Base-by-base conservation (phyloP, 2,888 invertebrate genomes). In the Rhamphomyia laevipes region DNA sequence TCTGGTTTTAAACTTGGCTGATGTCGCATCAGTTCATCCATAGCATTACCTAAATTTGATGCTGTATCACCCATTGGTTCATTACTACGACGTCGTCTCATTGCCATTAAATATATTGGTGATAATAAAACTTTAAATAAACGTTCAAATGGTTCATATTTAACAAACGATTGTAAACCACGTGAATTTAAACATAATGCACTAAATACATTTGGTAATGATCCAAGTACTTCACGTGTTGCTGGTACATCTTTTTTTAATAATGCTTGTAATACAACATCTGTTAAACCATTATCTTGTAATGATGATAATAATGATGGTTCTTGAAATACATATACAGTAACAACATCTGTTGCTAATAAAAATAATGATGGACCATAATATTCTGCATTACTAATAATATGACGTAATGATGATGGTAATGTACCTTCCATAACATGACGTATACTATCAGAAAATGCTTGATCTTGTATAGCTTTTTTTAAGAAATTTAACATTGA, bases 21-120 rank as follows among this genome's bases (percentile, higher is more conserved):
- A 65, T 91, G 89, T 43, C 91, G 74, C 82, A 92, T 88, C 11
- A 92, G 64, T 63, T 92, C 90, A 64, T 91, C 90, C 84, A 92
- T 86, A 1, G 90, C 85, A 67, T 84, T 86, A 13, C 90, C 90
- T 33, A 92, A 72, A 70, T 85, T 87, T 41, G 84, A 81, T 2
- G 90, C 89, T 6, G 89, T 89, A 61, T 87, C 86, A 4, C 82
- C 83, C 57, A 82, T 68, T 0, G 83, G 81, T 66, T 90, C 89
- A 0, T 86, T 82, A 56, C 83, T 84, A 16, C 90, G 76, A 33
- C 89, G 75, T 50, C 88, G 75, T 46, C 87, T 75, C 89, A 92
- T 88, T 5, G 90, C 89, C 3, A 86, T 82, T 48, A 92, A 70
- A 68, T 91, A 92, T 47, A 82, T 82, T 0, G 88, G 85, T 1